Evolutionary conservation across 2,113 vertebrate genomes (phyloP).

Genomic region (Cavia aperea): DNA sequence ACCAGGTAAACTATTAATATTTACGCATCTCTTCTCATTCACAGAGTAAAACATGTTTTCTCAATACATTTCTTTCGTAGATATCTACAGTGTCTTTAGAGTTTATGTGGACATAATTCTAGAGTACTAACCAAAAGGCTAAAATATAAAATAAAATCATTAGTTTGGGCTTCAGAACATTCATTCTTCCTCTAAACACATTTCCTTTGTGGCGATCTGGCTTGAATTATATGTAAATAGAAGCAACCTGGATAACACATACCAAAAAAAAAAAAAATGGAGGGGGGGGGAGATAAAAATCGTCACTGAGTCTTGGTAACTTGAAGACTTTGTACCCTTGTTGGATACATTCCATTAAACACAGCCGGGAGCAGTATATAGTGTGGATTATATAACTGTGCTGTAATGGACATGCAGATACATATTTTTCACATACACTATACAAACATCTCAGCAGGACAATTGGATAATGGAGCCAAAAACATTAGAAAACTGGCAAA

Average conservation of each 20-base stretch:
- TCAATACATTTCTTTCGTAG: conserved; percentile 38
- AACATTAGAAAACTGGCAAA: conserved; percentile 51
- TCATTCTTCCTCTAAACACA: conserved; percentile 17
- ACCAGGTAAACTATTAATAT: neutral
- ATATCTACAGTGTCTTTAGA: conserved; percentile 18
- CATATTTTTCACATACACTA: conserved; percentile 39
- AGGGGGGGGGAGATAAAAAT: conserved; percentile 45
- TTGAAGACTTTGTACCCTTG: neutral
- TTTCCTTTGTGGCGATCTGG: neutral
- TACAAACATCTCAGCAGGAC: conserved; percentile 41
- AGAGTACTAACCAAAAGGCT: conserved; percentile 50
- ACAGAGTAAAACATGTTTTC: conserved; percentile 45
- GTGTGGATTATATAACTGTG: neutral
- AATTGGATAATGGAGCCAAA: conserved; percentile 33
- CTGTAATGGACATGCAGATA: conserved; percentile 31
- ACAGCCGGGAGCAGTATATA: conserved; percentile 33
- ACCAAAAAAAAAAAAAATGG: neutral
- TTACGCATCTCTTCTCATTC: conserved; percentile 50
- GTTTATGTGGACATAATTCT: conserved; percentile 51
- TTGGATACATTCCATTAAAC: conserved; percentile 39
- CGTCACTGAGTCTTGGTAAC: conserved; percentile 28
- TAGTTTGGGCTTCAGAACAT: neutral
- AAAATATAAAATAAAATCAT: neutral
- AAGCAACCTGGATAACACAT: neutral
- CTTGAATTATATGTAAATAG: neutral